phyloP scores from a whole-genome alignment of 2,888 invertebrate genomes.

The Galerucella nymphaeae region DNA sequence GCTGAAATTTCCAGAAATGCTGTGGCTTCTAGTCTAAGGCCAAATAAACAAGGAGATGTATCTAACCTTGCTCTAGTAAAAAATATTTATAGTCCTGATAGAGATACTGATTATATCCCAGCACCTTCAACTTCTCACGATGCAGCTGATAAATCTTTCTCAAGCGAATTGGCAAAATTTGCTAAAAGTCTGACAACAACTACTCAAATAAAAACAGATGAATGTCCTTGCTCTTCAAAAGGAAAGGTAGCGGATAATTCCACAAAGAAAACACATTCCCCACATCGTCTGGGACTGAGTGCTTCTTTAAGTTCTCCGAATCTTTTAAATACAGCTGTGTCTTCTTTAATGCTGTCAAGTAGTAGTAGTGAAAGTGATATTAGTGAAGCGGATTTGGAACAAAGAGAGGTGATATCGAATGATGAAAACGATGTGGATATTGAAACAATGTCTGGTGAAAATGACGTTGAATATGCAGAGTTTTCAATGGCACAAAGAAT shows the following conservation, averaged over 20 bases:
- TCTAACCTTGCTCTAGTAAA: conserved; percentile 55
- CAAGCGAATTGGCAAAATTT: conserved; percentile 47
- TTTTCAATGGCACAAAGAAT: conserved; percentile 67
- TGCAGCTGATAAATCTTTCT: conserved; percentile 51
- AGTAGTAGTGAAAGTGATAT: conserved; percentile 64
- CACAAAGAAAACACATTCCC: conserved; percentile 30
- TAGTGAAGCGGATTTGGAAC: conserved; percentile 72
- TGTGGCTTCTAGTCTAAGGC: conserved; percentile 67
- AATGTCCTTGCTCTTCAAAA: conserved; percentile 48
- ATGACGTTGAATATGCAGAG: conserved; percentile 76
- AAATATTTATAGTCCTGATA: conserved; percentile 50
- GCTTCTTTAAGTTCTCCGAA: conserved; percentile 64
- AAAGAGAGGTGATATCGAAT: conserved; percentile 73
- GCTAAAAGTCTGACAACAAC: conserved; percentile 43
- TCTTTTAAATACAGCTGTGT: conserved; percentile 60
- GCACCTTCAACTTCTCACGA: conserved; percentile 50
- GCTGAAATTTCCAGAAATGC: conserved; percentile 77
- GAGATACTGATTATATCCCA: conserved; percentile 39
- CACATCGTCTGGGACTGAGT: conserved; percentile 58
- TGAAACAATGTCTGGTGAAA: conserved; percentile 86
- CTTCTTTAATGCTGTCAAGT: conserved; percentile 63
- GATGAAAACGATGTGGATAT: conserved; percentile 91
- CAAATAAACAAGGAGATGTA: conserved; percentile 50
- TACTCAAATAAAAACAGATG: conserved; percentile 38
- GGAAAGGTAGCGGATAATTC: conserved; percentile 40